These are phyloP conservation scores for Shargacucullia verbasci DNA, from an alignment of 2,888 invertebrate genomes.

Conservation along the genomic window DNA sequence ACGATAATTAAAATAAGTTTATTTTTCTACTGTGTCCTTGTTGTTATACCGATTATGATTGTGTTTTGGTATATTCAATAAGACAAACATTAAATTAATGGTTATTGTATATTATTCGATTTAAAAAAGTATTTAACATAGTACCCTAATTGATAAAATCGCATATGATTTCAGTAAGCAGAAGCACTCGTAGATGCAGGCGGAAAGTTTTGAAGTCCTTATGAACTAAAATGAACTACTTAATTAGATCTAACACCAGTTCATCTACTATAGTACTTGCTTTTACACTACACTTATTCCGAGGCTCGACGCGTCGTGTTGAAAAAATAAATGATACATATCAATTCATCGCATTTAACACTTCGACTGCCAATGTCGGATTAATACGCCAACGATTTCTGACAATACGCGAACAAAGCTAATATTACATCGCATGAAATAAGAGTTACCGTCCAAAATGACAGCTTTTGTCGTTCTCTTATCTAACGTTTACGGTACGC, in stretches of 20 bases:
- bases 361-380: slow-evolving; percentile 45
- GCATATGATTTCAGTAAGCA: slow-evolving; percentile 26
- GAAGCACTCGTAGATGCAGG: slow-evolving; percentile 35
- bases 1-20: slow-evolving; percentile 17
- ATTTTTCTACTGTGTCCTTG: neutral
- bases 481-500: slow-evolving; percentile 14
- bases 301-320: slow-evolving; percentile 48
- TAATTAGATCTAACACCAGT: slow-evolving; percentile 46
- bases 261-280: slow-evolving; percentile 52
- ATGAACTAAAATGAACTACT: slow-evolving; percentile 31
- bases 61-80: slow-evolving; percentile 28
- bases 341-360: slow-evolving; percentile 48
- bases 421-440: neutral
- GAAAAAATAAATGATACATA: slow-evolving; percentile 57
- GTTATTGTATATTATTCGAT: slow-evolving; percentile 35
- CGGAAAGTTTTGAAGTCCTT: slow-evolving; percentile 42
- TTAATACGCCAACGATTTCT: neutral
- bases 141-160: no score
- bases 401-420: slow-evolving; percentile 1
- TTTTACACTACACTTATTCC: slow-evolving; percentile 55
- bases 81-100: slow-evolving; percentile 28
- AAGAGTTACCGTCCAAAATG: slow-evolving; percentile 12
- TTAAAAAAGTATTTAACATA: slow-evolving; percentile 19
- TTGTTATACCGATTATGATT: slow-evolving; percentile 27
- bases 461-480: slow-evolving; percentile 4